phyloP scores from a whole-genome alignment of 2,797 vertebrate species.

The Galagoides demidoff region DNA sequence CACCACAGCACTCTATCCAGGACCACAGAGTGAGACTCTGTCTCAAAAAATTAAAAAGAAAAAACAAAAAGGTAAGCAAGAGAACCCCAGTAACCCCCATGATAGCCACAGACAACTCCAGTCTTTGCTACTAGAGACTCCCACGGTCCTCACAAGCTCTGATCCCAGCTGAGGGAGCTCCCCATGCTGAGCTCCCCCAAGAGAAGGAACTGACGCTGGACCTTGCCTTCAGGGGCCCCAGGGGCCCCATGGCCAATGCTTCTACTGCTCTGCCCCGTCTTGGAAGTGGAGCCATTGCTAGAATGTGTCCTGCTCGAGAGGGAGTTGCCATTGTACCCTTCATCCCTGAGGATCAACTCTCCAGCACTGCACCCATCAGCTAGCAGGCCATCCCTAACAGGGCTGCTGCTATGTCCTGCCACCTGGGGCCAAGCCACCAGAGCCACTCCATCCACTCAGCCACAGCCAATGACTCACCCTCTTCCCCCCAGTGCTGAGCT shows the following conservation, averaged over 20 bases:
- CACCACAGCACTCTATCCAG: too few relatives aligned
- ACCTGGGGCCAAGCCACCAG: neutral
- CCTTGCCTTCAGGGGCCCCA: neutral
- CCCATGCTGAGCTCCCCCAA: neutral
- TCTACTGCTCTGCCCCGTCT: neutral
- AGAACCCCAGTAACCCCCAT: too few relatives aligned
- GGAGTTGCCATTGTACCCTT: too few relatives aligned
- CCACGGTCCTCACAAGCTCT: neutral
- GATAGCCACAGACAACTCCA: neutral
- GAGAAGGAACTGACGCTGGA: neutral
- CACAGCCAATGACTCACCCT: neutral
- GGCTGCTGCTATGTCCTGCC: neutral
- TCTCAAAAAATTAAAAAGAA: too few relatives aligned
- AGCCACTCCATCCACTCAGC: neutral
- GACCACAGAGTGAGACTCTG: too few relatives aligned
- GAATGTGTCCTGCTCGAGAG: neutral
- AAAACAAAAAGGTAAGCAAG: too few relatives aligned
- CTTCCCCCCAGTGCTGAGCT: neutral
- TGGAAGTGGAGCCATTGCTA: neutral
- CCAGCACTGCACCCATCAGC: too few relatives aligned
- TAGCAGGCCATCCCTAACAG: too few relatives aligned
- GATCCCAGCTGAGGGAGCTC: neutral
- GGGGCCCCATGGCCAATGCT: too few relatives aligned
- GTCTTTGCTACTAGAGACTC: neutral
- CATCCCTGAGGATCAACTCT: too few relatives aligned